Evolutionary conservation across 2,113 vertebrate genomes (phyloP).

Genomic region (Bujurquina vittata): DNA sequence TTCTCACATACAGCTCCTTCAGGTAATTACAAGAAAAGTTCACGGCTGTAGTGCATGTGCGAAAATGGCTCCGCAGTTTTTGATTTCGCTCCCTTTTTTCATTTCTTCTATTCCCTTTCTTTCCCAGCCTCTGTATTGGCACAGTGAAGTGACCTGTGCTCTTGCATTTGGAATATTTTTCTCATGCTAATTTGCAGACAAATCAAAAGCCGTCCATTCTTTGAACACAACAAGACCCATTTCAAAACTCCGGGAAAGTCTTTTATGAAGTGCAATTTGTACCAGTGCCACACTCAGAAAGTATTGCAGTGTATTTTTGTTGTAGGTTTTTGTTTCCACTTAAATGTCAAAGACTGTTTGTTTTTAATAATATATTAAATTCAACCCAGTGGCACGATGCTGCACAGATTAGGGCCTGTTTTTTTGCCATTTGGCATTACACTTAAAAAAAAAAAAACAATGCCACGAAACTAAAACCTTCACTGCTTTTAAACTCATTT

Average conservation of each 20-base stretch:
- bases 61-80: constrained; percentile 10
- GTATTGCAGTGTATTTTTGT: neutral
- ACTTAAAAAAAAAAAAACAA: neutral
- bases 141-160: constrained; percentile 21
- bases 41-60: neutral
- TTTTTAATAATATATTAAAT: neutral
- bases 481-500: neutral
- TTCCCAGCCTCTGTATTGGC: neutral
- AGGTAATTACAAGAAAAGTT: neutral
- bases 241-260: constrained; percentile 14
- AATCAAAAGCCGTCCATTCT: constrained; percentile 11
- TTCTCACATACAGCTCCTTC: neutral
- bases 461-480: neutral
- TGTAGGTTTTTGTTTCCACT: neutral
- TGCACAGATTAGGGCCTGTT: neutral
- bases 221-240: neutral
- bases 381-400: neutral
- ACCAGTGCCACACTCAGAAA: neutral
- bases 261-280: neutral
- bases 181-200: constrained; percentile 34
- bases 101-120: neutral
- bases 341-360: constrained; percentile 12
- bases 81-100: neutral
- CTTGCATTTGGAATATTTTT: constrained; percentile 11
- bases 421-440: neutral